Conservation (phyloP, 1,140 invertebrate species). For the Hypsibius dujardini region DNA sequence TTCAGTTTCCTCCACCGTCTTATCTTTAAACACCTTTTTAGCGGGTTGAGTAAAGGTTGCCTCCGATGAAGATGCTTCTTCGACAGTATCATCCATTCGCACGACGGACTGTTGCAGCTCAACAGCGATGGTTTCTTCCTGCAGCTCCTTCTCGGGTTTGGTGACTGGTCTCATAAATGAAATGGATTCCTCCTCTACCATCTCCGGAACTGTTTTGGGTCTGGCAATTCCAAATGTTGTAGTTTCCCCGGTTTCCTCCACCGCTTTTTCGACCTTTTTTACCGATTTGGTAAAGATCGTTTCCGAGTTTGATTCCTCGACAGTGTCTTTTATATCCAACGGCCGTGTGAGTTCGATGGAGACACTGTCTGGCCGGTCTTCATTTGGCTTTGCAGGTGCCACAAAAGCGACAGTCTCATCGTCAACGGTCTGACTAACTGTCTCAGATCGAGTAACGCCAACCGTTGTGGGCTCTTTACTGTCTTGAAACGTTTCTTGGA, state of each 20-base stretch:
- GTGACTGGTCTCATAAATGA: background rate
- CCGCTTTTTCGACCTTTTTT: background rate
- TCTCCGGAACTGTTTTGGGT: background rate
- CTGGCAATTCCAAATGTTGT: background rate
- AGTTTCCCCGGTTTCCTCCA: background rate
- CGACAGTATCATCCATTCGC: background rate
- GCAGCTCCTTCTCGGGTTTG: background rate
- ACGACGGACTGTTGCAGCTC: background rate
- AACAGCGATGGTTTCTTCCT: conserved; percentile 7
- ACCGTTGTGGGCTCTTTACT: no score
- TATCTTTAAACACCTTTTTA: no score
- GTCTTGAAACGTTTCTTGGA: no score
- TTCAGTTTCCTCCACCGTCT: no score
- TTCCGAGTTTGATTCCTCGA: background rate
- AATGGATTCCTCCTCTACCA: background rate
- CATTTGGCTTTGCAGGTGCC: background rate
- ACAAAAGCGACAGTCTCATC: no score
- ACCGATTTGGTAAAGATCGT: background rate
- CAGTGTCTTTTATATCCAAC: no score
- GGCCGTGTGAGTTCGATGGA: background rate
- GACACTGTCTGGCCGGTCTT: background rate
- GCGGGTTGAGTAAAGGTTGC: background rate
- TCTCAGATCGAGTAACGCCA: no score
- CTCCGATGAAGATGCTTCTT: background rate
- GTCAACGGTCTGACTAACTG: no score